A percentile compares a stretch with the other conserved stretches of the same genome.
Conservation (phyloP, 2,797 vertebrate species). For the Argentina silus region DNA sequence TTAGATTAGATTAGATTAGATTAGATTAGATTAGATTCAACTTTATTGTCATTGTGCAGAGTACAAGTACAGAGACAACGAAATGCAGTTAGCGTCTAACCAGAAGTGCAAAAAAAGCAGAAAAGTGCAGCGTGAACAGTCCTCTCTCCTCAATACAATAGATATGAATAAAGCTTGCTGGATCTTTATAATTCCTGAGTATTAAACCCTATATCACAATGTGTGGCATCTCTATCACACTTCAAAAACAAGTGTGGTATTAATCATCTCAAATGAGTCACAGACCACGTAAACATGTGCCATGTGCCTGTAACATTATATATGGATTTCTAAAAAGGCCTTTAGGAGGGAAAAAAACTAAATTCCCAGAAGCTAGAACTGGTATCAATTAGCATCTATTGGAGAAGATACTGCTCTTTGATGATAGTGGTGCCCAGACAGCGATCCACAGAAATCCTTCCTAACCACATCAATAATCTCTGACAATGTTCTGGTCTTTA, state of each 20-base stretch:
- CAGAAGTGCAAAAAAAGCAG: too few relatives aligned
- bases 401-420: constrained; percentile 48
- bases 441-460: constrained; percentile 28
- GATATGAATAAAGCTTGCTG: not conserved
- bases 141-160: not conserved
- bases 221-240: not conserved
- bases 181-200: not conserved
- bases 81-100: too few relatives aligned
- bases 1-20: too few relatives aligned
- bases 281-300: constrained; percentile 24
- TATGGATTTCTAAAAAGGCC: constrained; percentile 50
- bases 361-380: constrained; percentile 60
- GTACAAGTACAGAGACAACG: too few relatives aligned
- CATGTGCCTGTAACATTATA: constrained; percentile 37
- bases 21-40: too few relatives aligned
- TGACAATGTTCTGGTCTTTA: constrained; percentile 62
- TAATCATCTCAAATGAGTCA: constrained; percentile 10
- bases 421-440: constrained; percentile 55
- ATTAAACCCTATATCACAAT: not conserved
- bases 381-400: constrained; percentile 53
- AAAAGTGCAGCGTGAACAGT: too few relatives aligned
- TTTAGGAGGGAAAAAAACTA: constrained; percentile 50
- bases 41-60: too few relatives aligned
- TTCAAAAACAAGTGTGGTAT: constrained; percentile 19
- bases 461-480: constrained; percentile 58